Base-by-base conservation (phyloP, 1,140 invertebrate species). In the Meteorus sp. region DNA sequence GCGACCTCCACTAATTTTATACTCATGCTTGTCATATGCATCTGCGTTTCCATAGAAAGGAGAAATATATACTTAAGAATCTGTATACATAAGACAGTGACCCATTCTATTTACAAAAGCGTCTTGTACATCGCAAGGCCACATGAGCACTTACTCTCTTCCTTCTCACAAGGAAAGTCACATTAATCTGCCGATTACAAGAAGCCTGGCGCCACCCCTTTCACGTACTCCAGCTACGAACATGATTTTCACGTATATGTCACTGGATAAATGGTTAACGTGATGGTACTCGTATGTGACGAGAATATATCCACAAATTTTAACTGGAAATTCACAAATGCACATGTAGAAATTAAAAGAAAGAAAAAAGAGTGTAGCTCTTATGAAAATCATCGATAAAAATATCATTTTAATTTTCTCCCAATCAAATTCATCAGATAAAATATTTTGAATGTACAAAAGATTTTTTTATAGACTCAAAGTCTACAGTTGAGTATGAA, bases 111-210 rank as follows among this genome's bases (percentile, higher is more conserved):
- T 52, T 33, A 52, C 50, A 27, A 52, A 13, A 13, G 17, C 31
- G 50, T 19, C 31, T 35, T 52, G n/a, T n/a, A n/a, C 27, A 19
- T 27, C 13, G 5, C 2, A 33, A 31, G 27, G 31, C 20, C 29
- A 31, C 15, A 31, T 37, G 25, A 23, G 23, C 17, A 29, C 9
- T 29, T 31, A 31, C 13, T 48, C 15, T 37, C n/a, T 13, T 11
- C 27, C 31, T 27, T 52, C 27, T 31, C 29, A 19, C 63, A 68
- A n/a, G 68, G 64, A 60, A 66, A 64, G 64, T 67, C 62, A 74
- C 75, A 78, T 78, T 78, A 77, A 77, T 78, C 75, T 77, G 71
- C 70, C 76, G 76, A 77, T 78, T 78, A 78, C 76, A 77, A 70
- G 65, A 73, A 63, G 66, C 64, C 63, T 61, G 66, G 75, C 66